Evolutionary conservation across 2,797 vertebrate genomes (phyloP).

Genomic region (Trematomus bernacchii): DNA sequence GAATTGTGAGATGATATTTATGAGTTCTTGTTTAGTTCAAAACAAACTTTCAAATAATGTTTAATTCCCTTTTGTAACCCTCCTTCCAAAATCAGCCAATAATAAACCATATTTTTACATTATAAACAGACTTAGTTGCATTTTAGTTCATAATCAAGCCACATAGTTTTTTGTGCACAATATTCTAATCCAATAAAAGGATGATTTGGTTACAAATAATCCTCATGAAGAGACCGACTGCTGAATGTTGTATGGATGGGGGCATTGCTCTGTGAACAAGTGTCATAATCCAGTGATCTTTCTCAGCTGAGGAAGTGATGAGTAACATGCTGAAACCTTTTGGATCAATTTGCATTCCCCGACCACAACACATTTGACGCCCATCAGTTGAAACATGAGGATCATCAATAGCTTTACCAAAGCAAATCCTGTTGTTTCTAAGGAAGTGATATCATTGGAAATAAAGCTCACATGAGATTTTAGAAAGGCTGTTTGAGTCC

Average conservation of each 20-base stretch:
- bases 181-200: background rate
- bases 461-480: constrained; percentile 37
- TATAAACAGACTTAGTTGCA: rapidly evolving
- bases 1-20: background rate
- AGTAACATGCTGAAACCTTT: constrained; percentile 5
- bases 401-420: constrained; percentile 21
- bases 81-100: background rate
- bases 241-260: constrained; percentile 51
- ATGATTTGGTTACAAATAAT: background rate
- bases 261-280: constrained; percentile 3
- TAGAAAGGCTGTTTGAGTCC: constrained; percentile 22
- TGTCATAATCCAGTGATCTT: background rate
- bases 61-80: too few relatives aligned
- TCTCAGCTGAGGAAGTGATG: background rate
- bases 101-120: background rate
- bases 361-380: constrained; percentile 34
- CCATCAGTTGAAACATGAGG: constrained; percentile 37
- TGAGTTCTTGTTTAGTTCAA: background rate
- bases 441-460: constrained; percentile 55
- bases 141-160: background rate
- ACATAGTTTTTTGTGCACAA: background rate
- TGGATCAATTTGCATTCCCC: constrained; percentile 1
- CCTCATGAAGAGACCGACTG: background rate
- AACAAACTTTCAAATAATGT: background rate
- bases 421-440: constrained; percentile 10